Percentiles rank a stretch among this genome's conserved stretches.
Evolutionary conservation across 1,140 invertebrate species (phyloP).

Genomic region (Leucophenga varia): DNA sequence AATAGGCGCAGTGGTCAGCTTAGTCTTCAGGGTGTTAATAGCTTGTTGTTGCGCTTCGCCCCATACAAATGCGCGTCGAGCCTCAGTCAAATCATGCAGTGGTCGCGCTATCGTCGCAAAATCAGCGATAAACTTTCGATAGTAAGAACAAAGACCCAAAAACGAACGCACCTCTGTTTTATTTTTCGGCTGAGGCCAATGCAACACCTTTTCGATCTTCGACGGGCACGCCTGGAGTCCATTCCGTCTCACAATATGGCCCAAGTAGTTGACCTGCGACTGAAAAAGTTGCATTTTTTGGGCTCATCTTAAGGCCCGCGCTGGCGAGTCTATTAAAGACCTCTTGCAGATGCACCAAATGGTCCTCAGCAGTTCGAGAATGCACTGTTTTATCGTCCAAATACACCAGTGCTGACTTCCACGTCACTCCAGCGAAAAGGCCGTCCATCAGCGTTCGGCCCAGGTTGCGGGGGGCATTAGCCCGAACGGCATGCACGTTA

Average conservation of each 20-base stretch:
- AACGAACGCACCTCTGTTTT: constrained; percentile 9
- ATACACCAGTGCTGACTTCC: constrained; percentile 3
- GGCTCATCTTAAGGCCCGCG: constrained; percentile 5
- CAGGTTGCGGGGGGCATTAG: constrained; percentile 1
- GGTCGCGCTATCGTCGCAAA: background rate
- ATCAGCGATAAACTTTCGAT: constrained; percentile 6
- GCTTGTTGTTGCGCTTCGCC: background rate
- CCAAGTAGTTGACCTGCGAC: background rate
- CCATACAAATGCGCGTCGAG: too few relatives aligned
- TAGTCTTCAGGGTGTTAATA: background rate
- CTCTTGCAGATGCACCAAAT: constrained; percentile 1
- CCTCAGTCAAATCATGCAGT: constrained; percentile 1
- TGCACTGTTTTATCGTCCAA: constrained; percentile 11
- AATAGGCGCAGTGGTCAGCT: background rate
- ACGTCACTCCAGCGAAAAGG: background rate
- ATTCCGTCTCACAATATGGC: background rate
- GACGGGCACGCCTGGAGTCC: background rate
- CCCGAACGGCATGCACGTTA: constrained; percentile 9
- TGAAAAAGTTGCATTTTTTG: constrained; percentile 4
- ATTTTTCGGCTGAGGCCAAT: background rate
- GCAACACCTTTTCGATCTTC: background rate
- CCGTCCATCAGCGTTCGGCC: constrained; percentile 7
- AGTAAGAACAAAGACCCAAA: constrained; percentile 2
- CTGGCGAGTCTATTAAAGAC: constrained; percentile 9
- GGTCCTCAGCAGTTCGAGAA: background rate